phyloP scores from a whole-genome alignment of 2,113 vertebrate genomes.

The Brachypteracias leptosomus region DNA sequence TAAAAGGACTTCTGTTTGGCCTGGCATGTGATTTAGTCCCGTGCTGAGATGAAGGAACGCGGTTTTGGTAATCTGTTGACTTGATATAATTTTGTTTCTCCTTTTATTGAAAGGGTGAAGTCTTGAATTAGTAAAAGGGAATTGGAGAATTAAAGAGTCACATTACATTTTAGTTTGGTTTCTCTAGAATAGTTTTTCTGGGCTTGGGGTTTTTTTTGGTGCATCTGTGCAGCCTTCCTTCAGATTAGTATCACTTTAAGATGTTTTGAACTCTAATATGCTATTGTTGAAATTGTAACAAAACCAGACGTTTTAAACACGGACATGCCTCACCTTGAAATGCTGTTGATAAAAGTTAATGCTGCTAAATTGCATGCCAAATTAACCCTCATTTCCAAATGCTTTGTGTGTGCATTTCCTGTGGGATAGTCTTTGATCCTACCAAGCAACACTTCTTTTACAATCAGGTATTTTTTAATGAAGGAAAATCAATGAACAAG shows the following conservation, averaged over 20 bases:
- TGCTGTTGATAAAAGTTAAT: conserved; percentile 81
- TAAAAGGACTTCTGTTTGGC: background rate
- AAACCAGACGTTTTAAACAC: conserved; percentile 16
- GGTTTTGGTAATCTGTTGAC: background rate
- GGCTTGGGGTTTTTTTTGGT: background rate
- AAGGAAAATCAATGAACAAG: conserved; percentile 11
- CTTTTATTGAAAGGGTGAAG: background rate
- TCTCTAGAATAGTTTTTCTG: background rate
- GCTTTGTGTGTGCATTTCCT: conserved; percentile 50
- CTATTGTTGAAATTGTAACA: background rate
- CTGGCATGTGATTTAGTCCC: background rate
- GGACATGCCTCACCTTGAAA: conserved; percentile 73
- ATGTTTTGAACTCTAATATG: background rate
- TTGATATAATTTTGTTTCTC: background rate
- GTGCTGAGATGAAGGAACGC: background rate
- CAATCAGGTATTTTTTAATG: conserved; percentile 53
- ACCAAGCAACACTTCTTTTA: conserved; percentile 28
- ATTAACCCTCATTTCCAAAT: conserved; percentile 66
- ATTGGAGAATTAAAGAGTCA: background rate
- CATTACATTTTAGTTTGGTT: background rate
- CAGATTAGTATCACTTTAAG: background rate
- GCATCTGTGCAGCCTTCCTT: background rate
- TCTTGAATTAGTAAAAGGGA: background rate
- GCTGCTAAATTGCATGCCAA: conserved; percentile 78
- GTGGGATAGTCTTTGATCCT: conserved; percentile 58